Base-by-base conservation (phyloP, 2,888 invertebrate species). In the Sminthurinus aureus region DNA sequence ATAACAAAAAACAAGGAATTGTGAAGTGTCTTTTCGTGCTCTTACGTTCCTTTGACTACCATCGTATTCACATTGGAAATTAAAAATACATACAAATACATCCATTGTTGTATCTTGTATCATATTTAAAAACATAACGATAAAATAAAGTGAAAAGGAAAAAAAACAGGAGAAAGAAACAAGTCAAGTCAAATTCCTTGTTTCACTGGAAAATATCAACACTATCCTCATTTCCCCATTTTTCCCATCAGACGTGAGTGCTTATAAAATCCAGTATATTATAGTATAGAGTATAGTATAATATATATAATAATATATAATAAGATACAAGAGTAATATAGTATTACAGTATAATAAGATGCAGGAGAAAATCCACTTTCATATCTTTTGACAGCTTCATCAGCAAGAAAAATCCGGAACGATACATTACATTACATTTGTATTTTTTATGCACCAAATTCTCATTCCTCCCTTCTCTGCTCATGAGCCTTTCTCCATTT, bases 11-110 rank as follows among this genome's bases (percentile, higher is more conserved):
- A 38, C 1, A 69, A 22, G 69, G 22, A 69, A 69, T 69, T 18
- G 69, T 69, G 69, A 69, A 69, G 69, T 69, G 69, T 69, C 69
- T 69, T 69, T 69, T 20, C 69, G 69, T 69, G 69, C 69, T 69
- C 69, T 69, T 69, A 69, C 69, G n/a, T 69, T 69, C 11, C 18
- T 4, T 64, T 64, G 3, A 64, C n/a, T 38, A 2, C 18, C 2
- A 18, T 58, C 58, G 18, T 18, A 58, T 58, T 18, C 58, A 58
- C 58, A 52, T 52, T 13, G 18, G 18, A 58, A 15, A 58, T 58
- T 58, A 58, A 38, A 38, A 38, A 38, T 38, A 38, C 38, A 38
- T 38, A 38, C 38, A 38, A 38, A 38, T 38, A 38, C 38, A 38
- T 1, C 3, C 38, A 38, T 38, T 38, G 6, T 38, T 38, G 6